Conservation (phyloP, 2,113 vertebrate species). For the Nerophis ophidion region DNA sequence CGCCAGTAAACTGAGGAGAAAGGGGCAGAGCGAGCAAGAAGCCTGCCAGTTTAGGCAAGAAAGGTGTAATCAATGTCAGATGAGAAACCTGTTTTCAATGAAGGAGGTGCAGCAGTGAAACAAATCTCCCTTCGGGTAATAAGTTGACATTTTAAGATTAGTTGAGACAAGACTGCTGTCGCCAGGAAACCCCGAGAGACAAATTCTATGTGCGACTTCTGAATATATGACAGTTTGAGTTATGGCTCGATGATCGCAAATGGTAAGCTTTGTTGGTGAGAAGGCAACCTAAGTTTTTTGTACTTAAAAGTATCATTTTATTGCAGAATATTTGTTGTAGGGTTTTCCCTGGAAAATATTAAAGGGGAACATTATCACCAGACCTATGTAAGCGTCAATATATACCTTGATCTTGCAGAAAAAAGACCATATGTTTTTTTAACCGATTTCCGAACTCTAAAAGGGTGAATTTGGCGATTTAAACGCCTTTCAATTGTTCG, state of each 20-base stretch:
- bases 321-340: no score
- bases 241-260: neutral
- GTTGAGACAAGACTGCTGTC: constrained; percentile 36
- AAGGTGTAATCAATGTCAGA: constrained; percentile 35
- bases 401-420: no score
- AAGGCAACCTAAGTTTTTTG: neutral
- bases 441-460: no score
- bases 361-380: no score
- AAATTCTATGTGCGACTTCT: constrained; percentile 5
- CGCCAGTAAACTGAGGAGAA: constrained; percentile 21
- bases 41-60: constrained; percentile 19
- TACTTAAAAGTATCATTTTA: no score
- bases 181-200: constrained; percentile 37
- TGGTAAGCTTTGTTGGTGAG: neutral
- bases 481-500: no score
- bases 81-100: constrained; percentile 20
- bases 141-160: constrained; percentile 29
- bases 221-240: constrained; percentile 14
- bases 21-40: constrained; percentile 27
- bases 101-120: constrained; percentile 8
- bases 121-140: constrained; percentile 39
- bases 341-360: no score
- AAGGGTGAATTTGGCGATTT: no score
- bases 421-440: no score
- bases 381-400: no score